Percentiles rank a stretch among this genome's conserved stretches.
phyloP scores from a whole-genome alignment of 2,797 vertebrate genomes.

The Peromyscus eremicus region DNA sequence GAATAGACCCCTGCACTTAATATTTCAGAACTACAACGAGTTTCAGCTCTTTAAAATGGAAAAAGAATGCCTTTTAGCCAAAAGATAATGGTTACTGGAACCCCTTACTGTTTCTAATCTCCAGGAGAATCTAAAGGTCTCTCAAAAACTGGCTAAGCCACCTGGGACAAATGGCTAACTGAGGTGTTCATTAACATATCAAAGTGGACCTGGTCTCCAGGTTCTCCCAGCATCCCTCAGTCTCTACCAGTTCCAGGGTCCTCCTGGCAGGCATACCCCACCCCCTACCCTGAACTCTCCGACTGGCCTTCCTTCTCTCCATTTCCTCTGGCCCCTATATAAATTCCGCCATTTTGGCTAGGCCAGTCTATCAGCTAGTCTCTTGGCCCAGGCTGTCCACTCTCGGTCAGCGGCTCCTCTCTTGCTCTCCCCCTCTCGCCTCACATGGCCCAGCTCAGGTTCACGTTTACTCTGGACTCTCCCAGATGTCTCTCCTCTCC shows the following conservation, averaged over 20 bases:
- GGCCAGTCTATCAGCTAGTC: neutral
- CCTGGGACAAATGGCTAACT: neutral
- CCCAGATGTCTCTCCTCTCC: neutral
- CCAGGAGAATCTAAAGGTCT: neutral
- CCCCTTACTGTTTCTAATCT: slow-evolving; percentile 22
- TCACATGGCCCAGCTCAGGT: neutral
- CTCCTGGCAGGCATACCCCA: neutral
- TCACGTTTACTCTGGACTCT: neutral
- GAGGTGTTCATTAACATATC: neutral
- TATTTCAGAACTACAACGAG: neutral
- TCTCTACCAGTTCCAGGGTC: too few relatives aligned
- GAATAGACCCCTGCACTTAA: neutral
- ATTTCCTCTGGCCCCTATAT: neutral
- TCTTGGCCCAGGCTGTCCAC: neutral
- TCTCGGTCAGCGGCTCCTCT: neutral
- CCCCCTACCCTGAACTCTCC: neutral
- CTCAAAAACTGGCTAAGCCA: neutral
- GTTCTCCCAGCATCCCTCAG: neutral
- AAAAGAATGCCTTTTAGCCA: slow-evolving; percentile 18
- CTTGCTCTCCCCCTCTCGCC: neutral
- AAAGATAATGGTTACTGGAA: neutral
- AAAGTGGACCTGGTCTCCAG: neutral
- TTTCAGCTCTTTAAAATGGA: slow-evolving; percentile 28
- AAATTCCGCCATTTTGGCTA: neutral
- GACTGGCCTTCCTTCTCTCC: neutral